Evolutionary conservation across 2,113 vertebrate genomes (phyloP).

Genomic region (Urocitellus parryii): DNA sequence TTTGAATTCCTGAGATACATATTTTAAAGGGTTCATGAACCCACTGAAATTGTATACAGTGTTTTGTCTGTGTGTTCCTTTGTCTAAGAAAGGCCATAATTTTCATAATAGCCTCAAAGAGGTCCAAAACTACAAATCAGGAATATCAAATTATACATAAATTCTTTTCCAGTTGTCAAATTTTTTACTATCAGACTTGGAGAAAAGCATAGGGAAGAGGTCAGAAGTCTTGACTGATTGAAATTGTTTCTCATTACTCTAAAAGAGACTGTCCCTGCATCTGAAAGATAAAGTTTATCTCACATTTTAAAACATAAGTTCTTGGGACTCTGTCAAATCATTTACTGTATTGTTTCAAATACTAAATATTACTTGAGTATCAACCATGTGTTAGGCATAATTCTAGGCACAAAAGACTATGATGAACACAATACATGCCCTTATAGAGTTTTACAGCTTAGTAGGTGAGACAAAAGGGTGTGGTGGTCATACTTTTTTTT

Average conservation of each 20-base stretch:
- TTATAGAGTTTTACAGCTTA: background rate
- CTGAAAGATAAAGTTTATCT: background rate
- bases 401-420: background rate
- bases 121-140: conserved; percentile 35
- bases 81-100: conserved; percentile 56
- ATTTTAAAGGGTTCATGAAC: conserved; percentile 64
- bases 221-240: background rate
- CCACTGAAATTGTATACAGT: conserved; percentile 37
- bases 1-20: conserved; percentile 48
- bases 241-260: conserved; percentile 43
- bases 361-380: background rate
- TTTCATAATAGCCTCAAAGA: conserved; percentile 64
- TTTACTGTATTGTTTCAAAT: background rate
- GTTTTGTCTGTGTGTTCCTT: conserved; percentile 45
- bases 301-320: background rate
- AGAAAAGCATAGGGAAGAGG: background rate
- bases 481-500: background rate
- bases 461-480: background rate
- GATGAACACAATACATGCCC: background rate
- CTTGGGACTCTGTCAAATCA: background rate
- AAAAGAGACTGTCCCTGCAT: conserved; percentile 20
- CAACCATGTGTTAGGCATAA: background rate
- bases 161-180: conserved; percentile 35
- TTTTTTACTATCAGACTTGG: conserved; percentile 38
- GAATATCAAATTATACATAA: conserved; percentile 58